Evolutionary conservation across 2,888 invertebrate genomes (phyloP).

Genomic region (Xylota segnis): DNA sequence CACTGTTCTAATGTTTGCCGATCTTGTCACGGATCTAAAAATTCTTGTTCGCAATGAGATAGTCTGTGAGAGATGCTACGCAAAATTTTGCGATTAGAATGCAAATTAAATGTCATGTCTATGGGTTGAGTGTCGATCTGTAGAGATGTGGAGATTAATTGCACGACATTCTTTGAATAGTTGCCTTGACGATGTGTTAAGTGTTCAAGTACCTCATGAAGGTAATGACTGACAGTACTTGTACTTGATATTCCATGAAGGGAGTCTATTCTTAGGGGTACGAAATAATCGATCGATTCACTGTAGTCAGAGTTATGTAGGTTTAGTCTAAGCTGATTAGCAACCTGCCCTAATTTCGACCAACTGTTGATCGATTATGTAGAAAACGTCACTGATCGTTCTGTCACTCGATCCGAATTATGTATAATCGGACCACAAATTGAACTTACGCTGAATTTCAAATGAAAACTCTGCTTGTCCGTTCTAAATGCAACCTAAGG

Average conservation of each 20-base stretch:
- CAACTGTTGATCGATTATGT: too few relatives aligned
- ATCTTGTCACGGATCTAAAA: conserved; percentile 25
- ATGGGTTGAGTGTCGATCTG: conserved; percentile 25
- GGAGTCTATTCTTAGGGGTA: not conserved
- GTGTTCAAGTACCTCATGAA: not conserved
- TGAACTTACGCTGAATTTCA: not conserved
- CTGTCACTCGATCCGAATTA: not conserved
- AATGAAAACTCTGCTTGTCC: not conserved
- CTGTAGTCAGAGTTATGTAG: too few relatives aligned
- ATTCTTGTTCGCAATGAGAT: conserved; percentile 38
- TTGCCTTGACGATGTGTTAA: conserved; percentile 36
- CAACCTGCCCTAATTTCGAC: too few relatives aligned
- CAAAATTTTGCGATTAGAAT: conserved; percentile 12
- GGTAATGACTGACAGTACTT: not conserved
- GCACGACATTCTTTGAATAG: conserved; percentile 32
- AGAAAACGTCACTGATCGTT: too few relatives aligned
- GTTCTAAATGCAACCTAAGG: conserved; percentile 39
- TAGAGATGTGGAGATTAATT: conserved; percentile 47
- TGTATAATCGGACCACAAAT: not conserved
- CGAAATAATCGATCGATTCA: too few relatives aligned
- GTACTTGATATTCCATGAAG: not conserved
- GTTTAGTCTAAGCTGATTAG: too few relatives aligned
- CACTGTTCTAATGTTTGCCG: not conserved
- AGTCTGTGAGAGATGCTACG: not conserved
- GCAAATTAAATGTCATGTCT: conserved; percentile 40